phyloP scores from a whole-genome alignment of 1,140 invertebrate species.

The Sarcophaga bullata region DNA sequence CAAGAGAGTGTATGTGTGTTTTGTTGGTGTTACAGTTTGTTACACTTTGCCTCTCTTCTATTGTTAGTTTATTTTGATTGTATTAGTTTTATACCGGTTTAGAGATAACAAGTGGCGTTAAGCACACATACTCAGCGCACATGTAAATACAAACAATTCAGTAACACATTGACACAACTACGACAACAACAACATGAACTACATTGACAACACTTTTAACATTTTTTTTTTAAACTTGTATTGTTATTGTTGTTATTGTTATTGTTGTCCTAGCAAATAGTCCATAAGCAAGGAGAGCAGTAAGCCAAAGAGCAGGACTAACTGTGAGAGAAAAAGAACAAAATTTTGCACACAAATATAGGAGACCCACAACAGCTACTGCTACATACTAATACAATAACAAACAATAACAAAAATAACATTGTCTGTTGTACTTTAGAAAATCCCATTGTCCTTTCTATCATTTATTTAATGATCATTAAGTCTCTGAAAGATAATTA shows the following conservation, averaged over 20 bases:
- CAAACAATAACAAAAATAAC: conserved; percentile 4
- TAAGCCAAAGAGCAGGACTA: no score
- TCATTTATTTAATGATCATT: no score
- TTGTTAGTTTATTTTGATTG: neutral
- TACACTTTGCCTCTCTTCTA: neutral
- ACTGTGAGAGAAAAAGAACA: neutral
- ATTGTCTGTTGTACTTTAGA: no score
- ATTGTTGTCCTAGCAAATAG: neutral
- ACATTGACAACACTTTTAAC: no score
- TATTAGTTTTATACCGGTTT: conserved; percentile 21
- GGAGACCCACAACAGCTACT: neutral
- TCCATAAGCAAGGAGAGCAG: neutral
- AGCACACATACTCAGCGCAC: neutral
- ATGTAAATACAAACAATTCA: conserved; percentile 10
- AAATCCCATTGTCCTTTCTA: no score
- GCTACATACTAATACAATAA: neutral
- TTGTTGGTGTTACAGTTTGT: conserved; percentile 4
- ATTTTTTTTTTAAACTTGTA: neutral
- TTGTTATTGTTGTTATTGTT: neutral
- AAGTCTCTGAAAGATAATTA: no score
- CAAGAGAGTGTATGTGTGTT: neutral
- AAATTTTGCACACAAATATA: neutral
- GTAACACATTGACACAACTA: neutral
- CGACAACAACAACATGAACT: no score
- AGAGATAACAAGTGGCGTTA: conserved; percentile 30